Percentiles rank a stretch among this genome's conserved stretches.
These are phyloP conservation scores for Petrocephalus sullivani DNA, from an alignment of 2,797 vertebrate species.

Conservation along the genomic window DNA sequence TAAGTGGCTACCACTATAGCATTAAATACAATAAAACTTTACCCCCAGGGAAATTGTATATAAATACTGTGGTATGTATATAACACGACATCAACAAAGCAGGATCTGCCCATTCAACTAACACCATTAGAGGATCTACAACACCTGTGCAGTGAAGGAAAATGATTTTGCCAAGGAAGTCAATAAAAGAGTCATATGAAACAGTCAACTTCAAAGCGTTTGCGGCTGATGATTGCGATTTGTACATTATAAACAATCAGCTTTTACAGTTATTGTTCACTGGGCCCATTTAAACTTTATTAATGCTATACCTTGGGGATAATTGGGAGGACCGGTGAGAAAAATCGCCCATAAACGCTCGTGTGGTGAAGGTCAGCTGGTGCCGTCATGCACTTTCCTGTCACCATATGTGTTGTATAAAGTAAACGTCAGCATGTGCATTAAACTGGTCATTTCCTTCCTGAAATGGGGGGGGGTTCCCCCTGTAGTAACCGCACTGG, in stretches of 20 bases:
- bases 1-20: conserved; percentile 23
- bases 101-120: not conserved
- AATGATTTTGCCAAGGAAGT: not conserved
- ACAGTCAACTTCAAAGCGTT: conserved; percentile 15
- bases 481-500: not conserved
- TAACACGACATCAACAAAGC: conserved; percentile 24
- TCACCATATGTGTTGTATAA: not conserved
- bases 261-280: conserved; percentile 1
- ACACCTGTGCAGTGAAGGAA: not conserved
- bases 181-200: conserved; percentile 10
- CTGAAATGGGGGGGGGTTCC: not conserved
- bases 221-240: conserved; percentile 6
- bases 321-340: not conserved
- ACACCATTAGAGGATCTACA: not conserved
- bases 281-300: conserved; percentile 16
- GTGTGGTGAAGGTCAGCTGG: not conserved
- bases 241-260: conserved; percentile 14
- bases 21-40: not conserved
- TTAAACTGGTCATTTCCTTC: conserved; percentile 7
- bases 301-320: conserved; percentile 15
- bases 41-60: not conserved
- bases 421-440: not conserved
- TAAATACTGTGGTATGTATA: not conserved
- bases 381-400: not conserved
- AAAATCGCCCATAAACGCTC: not conserved